These are phyloP conservation scores for Physocephala rufipes DNA, from an alignment of 2,888 invertebrate genomes.

Conservation along the genomic window DNA sequence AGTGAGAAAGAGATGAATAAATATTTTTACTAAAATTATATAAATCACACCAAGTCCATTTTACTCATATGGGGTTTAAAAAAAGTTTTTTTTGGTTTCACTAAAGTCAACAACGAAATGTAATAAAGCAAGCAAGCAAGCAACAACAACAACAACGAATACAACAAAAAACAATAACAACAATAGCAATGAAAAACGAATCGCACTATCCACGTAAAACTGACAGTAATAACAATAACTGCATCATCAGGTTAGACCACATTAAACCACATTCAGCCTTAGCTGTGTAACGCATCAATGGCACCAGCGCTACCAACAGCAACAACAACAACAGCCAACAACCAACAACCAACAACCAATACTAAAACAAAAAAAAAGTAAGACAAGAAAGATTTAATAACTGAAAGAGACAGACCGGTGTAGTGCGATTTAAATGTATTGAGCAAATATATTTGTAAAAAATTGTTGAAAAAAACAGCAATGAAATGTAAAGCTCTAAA, in stretches of 20 bases:
- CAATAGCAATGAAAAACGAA: slow-evolving; percentile 1
- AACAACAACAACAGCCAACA: neutral
- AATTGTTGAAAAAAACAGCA: too few species aligned
- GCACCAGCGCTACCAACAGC: too few species aligned
- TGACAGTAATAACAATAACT: slow-evolving; percentile 23
- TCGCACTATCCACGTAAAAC: neutral
- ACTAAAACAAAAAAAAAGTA: too few species aligned
- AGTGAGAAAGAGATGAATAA: too few species aligned
- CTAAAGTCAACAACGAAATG: neutral
- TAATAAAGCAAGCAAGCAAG: slow-evolving; percentile 2
- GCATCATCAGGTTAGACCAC: slow-evolving; percentile 23
- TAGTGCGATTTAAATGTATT: too few species aligned
- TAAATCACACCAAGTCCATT: too few species aligned
- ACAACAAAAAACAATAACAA: slow-evolving; percentile 19
- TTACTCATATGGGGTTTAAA: too few species aligned
- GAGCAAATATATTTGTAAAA: too few species aligned
- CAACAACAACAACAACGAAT: slow-evolving; percentile 6
- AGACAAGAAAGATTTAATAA: too few species aligned
- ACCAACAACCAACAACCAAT: neutral
- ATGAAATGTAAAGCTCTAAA: too few species aligned
- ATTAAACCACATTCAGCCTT: slow-evolving; percentile 21
- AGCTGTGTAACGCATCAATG: neutral
- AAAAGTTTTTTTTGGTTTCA: neutral
- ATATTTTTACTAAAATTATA: too few species aligned
- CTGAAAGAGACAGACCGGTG: neutral